Evolutionary conservation across 2,113 vertebrate genomes (phyloP).

Genomic region (Sapayoa aenigma): DNA sequence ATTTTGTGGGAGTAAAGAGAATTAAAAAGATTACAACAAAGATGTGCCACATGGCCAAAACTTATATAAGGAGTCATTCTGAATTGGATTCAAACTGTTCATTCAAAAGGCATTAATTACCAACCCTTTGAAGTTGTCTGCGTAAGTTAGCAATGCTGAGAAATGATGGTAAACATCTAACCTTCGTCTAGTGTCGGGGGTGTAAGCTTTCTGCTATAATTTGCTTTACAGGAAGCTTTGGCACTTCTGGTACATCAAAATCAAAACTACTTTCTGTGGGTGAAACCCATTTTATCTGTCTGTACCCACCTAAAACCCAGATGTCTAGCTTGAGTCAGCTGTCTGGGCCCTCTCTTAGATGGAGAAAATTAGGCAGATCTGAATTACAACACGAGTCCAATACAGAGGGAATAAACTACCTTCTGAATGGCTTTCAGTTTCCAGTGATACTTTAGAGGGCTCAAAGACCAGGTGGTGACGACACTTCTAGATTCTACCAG

Average conservation of each 20-base stretch:
- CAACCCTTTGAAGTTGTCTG: background rate
- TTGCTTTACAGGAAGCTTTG: background rate
- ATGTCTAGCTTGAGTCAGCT: background rate
- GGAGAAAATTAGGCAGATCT: background rate
- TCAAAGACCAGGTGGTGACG: background rate
- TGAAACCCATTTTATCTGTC: background rate
- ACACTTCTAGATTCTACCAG: background rate
- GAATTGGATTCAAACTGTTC: background rate
- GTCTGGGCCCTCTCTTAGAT: background rate
- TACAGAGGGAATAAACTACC: background rate
- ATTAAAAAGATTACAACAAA: background rate
- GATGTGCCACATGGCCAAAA: background rate
- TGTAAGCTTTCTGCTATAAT: background rate
- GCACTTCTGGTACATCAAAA: background rate
- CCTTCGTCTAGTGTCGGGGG: background rate
- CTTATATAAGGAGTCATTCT: background rate
- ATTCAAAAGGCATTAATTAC: background rate
- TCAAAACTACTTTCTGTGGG: background rate
- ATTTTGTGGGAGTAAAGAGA: background rate
- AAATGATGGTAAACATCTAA: background rate
- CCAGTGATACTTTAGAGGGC: background rate
- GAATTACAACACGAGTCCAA: background rate
- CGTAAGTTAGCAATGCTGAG: background rate
- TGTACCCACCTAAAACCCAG: background rate
- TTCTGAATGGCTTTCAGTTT: background rate